These are phyloP conservation scores for Lichenostomus cassidix DNA, from an alignment of 2,113 vertebrate genomes.

Conservation along the genomic window DNA sequence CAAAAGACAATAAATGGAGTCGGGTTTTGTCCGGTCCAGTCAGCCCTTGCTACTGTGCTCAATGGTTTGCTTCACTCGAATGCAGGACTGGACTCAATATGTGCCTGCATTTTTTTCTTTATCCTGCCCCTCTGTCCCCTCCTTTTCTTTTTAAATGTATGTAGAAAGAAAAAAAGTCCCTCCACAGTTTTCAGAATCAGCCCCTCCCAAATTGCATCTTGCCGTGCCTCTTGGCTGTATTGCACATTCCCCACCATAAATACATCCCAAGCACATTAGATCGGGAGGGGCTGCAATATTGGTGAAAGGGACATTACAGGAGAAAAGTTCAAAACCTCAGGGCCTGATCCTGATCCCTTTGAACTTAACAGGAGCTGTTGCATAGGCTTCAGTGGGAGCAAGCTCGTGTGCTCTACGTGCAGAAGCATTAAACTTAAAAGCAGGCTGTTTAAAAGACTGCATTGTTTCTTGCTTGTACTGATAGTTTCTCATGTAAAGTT, in stretches of 20 bases:
- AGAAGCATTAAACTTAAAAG: slow-evolving; percentile 24
- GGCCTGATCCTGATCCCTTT: not conserved
- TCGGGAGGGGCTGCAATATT: not conserved
- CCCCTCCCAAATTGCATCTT: not conserved
- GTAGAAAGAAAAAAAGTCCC: not conserved
- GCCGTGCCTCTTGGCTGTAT: not conserved
- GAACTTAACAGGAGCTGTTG: not conserved
- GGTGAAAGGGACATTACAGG: not conserved
- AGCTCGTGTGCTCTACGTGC: slow-evolving; percentile 11
- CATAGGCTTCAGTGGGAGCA: not conserved
- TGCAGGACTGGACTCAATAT: slow-evolving; percentile 6
- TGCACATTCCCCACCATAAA: slow-evolving; percentile 35
- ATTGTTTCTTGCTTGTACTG: slow-evolving; percentile 56
- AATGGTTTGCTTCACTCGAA: not conserved
- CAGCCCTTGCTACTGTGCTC: not conserved
- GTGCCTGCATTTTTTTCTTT: not conserved
- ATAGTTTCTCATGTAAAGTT: slow-evolving; percentile 49
- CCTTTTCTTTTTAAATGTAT: not conserved
- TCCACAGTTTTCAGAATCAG: not conserved
- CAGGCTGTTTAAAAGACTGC: slow-evolving; percentile 3
- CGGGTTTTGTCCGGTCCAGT: slow-evolving; percentile 44
- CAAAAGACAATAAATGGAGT: slow-evolving; percentile 41
- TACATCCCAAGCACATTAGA: not conserved
- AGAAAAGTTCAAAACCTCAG: slow-evolving; percentile 7
- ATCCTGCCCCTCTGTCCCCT: not conserved